Evolutionary conservation across 2,113 vertebrate species (phyloP).

Genomic region (Chamaea fasciata): DNA sequence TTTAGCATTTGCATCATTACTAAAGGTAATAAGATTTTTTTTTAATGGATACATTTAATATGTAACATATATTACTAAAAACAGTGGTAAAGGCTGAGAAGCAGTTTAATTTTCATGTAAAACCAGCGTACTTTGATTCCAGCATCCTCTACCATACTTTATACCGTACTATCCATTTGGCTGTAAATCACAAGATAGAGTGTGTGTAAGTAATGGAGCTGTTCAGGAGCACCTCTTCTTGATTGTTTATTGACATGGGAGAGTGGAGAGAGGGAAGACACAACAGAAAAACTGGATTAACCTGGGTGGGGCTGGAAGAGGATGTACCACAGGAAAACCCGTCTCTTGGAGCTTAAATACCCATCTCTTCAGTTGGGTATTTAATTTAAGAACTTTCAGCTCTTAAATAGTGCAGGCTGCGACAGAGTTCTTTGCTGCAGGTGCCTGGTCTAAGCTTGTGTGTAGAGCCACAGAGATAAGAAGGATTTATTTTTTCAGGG

Average conservation of each 20-base stretch:
- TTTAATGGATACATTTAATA: background rate
- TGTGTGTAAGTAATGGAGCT: background rate
- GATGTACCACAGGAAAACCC: background rate
- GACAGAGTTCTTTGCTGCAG: background rate
- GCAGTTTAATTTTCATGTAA: background rate
- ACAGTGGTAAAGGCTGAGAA: background rate
- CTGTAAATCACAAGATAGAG: rapidly evolving
- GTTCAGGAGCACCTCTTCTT: background rate
- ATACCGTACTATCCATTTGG: background rate
- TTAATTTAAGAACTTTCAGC: background rate
- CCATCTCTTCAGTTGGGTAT: background rate
- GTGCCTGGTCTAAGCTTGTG: background rate
- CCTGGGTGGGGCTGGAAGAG: background rate
- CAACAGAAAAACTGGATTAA: background rate
- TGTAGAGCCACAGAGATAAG: background rate
- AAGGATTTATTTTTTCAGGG: background rate
- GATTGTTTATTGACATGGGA: background rate
- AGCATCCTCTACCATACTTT: background rate
- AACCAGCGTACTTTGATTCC: background rate
- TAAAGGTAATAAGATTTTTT: background rate
- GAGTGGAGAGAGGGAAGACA: background rate
- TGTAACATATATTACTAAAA: background rate
- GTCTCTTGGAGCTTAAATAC: background rate
- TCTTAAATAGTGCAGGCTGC: background rate
- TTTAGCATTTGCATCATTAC: background rate